Percentiles rank a stretch among this genome's conserved stretches.
Evolutionary conservation across 2,797 vertebrate genomes (phyloP).

Genomic region (Cebuella pygmaea): DNA sequence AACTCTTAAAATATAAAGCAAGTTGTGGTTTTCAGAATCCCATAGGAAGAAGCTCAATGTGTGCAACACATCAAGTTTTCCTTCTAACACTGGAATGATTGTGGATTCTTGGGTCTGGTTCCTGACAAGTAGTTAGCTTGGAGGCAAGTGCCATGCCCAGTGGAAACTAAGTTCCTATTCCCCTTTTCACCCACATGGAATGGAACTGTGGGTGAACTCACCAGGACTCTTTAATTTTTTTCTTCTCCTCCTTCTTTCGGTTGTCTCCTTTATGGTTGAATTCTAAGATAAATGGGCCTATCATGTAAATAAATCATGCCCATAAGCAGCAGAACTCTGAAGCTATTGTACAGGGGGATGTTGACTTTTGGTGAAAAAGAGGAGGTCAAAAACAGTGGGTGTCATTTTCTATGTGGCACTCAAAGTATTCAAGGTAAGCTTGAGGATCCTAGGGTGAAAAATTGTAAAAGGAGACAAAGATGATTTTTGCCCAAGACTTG

Average conservation of each 20-base stretch:
- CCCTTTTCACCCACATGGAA: background rate
- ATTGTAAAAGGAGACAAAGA: background rate
- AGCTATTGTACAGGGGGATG: background rate
- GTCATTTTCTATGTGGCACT: background rate
- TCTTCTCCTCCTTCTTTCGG: background rate
- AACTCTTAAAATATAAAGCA: background rate
- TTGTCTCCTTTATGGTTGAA: background rate
- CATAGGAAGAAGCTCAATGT: background rate
- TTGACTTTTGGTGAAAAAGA: background rate
- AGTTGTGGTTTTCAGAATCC: background rate
- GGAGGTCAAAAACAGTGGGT: background rate
- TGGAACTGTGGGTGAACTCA: background rate
- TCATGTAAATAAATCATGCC: background rate
- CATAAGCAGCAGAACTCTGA: background rate
- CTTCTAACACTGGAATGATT: background rate
- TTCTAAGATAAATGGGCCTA: background rate
- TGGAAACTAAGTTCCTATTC: background rate
- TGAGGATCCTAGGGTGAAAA: background rate
- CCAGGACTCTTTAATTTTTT: accelerated
- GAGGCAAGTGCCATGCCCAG: background rate
- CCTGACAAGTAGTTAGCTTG: background rate
- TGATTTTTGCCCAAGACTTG: background rate
- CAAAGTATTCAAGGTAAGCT: background rate
- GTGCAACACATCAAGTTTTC: background rate
- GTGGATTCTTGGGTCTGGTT: background rate